A percentile compares a stretch with the other conserved stretches of the same genome.
Conservation (phyloP, 2,113 vertebrate genomes). For the Poeciliopsis occidentalis region DNA sequence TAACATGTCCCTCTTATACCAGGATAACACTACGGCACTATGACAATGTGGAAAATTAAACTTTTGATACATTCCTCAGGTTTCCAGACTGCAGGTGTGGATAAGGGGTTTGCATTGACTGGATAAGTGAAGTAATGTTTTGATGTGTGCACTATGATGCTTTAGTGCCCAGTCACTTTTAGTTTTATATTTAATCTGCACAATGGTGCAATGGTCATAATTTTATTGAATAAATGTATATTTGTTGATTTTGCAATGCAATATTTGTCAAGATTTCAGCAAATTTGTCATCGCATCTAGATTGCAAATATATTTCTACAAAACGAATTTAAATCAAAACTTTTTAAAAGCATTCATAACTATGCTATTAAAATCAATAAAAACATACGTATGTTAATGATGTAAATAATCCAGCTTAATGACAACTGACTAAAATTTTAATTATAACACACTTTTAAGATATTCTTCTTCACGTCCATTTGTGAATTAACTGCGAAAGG, state of each 20-base stretch:
- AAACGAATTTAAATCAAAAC: too few species aligned
- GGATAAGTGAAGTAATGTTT: too few species aligned
- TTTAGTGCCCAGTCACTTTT: too few species aligned
- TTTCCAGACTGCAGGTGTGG: background rate
- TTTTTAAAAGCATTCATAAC: background rate
- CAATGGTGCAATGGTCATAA: too few species aligned
- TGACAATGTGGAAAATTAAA: too few species aligned
- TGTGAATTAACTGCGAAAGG: conserved; percentile 13
- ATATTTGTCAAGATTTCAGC: background rate
- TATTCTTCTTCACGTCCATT: background rate
- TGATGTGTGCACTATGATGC: background rate
- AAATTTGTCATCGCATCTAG: background rate
- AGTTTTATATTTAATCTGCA: background rate
- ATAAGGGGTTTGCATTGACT: background rate
- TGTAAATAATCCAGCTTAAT: background rate
- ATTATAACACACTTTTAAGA: background rate
- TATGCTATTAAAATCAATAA: background rate
- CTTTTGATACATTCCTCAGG: background rate
- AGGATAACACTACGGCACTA: too few species aligned
- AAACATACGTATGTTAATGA: background rate
- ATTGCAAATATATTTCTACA: background rate
- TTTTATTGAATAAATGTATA: too few species aligned
- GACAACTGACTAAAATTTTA: background rate
- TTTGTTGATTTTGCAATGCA: too few species aligned
- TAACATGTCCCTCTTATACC: too few species aligned